A percentile compares a stretch with the other conserved stretches of the same genome.
Evolutionary conservation across 2,797 vertebrate species (phyloP).

Genomic region (Eulemur rubriventer): DNA sequence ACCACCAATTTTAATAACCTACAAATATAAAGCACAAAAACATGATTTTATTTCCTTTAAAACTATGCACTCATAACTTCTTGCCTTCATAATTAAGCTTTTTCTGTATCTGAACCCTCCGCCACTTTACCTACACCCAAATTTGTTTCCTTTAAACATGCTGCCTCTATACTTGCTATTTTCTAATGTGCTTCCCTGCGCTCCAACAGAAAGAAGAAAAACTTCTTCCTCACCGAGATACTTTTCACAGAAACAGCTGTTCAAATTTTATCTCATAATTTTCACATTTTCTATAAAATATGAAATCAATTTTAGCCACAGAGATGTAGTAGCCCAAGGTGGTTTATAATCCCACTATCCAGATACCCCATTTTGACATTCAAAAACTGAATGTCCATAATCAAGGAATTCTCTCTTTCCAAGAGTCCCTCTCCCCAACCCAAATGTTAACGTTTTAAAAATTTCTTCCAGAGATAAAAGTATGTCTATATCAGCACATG

Average conservation of each 20-base stretch:
- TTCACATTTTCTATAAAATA: neutral
- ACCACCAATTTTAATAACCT: conserved; percentile 68
- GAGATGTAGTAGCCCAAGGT: neutral
- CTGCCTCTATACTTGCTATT: neutral
- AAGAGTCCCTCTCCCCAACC: neutral
- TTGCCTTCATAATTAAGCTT: neutral
- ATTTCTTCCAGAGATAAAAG: neutral
- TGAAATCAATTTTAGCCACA: neutral
- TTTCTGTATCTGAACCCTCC: neutral
- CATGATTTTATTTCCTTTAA: neutral
- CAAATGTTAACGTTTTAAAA: neutral
- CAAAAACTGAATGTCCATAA: neutral
- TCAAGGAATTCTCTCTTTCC: neutral
- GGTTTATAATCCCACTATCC: neutral
- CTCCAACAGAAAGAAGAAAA: neutral
- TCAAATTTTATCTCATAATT: neutral
- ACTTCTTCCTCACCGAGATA: neutral
- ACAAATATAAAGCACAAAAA: neutral
- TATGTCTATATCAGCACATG: neutral
- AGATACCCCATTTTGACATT: neutral
- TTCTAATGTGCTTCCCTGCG: neutral
- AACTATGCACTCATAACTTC: neutral
- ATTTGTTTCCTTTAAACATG: neutral
- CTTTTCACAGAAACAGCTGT: neutral
- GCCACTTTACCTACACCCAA: neutral